Conservation (phyloP, 2,113 vertebrate genomes). For the Cyphomyrus discorhynchus region DNA sequence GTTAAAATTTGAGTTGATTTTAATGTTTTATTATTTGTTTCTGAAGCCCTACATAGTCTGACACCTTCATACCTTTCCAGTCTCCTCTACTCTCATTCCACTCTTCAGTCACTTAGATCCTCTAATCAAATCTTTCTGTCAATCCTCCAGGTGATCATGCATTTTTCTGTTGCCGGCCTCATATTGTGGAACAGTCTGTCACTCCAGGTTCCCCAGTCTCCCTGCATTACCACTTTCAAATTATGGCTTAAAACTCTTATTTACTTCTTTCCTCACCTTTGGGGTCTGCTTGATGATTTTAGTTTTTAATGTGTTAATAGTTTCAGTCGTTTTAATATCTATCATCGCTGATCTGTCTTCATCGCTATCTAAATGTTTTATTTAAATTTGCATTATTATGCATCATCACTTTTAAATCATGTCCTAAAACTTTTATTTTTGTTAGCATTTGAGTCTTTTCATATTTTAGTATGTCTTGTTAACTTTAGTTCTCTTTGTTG, state of each 20-base stretch:
- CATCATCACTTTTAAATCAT: background rate
- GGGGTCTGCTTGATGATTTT: background rate
- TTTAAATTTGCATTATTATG: background rate
- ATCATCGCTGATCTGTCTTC: background rate
- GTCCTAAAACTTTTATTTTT: background rate
- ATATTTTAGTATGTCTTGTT: background rate
- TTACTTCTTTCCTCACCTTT: background rate
- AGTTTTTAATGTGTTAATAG: background rate
- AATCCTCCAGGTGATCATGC: background rate
- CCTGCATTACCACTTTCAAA: background rate
- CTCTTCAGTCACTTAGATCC: background rate
- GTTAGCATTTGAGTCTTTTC: background rate
- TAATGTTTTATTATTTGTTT: background rate
- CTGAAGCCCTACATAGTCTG: background rate
- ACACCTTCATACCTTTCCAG: background rate
- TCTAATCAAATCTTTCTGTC: background rate
- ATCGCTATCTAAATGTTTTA: background rate
- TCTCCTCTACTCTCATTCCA: background rate
- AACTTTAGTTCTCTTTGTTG: background rate
- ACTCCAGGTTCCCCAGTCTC: background rate
- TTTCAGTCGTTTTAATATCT: background rate
- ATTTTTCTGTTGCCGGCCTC: background rate
- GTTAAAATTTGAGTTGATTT: background rate
- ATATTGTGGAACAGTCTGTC: background rate
- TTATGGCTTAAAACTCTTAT: background rate